Percentiles rank a stretch among this genome's conserved stretches.
These are phyloP conservation scores for Psix sp. DNA, from an alignment of 1,140 invertebrate species.

Conservation along the genomic window DNA sequence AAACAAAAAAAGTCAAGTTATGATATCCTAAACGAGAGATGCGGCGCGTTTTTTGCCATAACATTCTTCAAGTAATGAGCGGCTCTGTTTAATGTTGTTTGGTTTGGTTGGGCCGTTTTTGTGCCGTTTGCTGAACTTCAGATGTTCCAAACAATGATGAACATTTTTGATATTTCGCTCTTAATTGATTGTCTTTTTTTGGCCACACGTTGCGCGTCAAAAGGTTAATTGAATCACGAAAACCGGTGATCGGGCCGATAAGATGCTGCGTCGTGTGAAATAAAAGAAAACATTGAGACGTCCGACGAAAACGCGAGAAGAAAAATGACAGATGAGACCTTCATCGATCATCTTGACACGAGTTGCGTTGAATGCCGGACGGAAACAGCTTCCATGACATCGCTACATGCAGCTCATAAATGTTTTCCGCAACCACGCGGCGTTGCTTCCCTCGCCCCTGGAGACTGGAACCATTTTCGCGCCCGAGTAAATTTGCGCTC, in stretches of 20 bases:
- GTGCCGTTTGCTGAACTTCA: not conserved
- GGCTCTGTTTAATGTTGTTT: too few relatives aligned
- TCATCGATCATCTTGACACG: constrained; percentile 65
- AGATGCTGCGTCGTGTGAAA: constrained; percentile 13
- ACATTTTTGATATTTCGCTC: constrained; percentile 16
- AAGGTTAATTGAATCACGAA: constrained; percentile 39
- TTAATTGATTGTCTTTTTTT: constrained; percentile 19
- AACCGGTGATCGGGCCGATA: constrained; percentile 11
- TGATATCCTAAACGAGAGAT: constrained; percentile 33
- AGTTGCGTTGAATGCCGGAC: constrained; percentile 40
- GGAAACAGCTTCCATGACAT: constrained; percentile 59
- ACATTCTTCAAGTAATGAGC: constrained; percentile 13
- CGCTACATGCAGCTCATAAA: constrained; percentile 55
- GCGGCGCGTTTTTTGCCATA: constrained; percentile 21
- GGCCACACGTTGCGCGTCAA: not conserved
- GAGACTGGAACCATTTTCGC: too few relatives aligned
- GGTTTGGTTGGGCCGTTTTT: too few relatives aligned
- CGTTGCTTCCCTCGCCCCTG: constrained; percentile 21
- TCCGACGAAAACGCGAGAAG: constrained; percentile 38
- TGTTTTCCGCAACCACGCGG: constrained; percentile 50
- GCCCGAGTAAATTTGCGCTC: too few relatives aligned
- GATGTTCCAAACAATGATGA: constrained; percentile 17
- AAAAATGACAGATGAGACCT: constrained; percentile 52
- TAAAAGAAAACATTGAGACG: constrained; percentile 26
- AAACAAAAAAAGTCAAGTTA: constrained; percentile 34